These are phyloP conservation scores for Eurois occulta DNA, from an alignment of 2,888 invertebrate species.

Conservation along the genomic window DNA sequence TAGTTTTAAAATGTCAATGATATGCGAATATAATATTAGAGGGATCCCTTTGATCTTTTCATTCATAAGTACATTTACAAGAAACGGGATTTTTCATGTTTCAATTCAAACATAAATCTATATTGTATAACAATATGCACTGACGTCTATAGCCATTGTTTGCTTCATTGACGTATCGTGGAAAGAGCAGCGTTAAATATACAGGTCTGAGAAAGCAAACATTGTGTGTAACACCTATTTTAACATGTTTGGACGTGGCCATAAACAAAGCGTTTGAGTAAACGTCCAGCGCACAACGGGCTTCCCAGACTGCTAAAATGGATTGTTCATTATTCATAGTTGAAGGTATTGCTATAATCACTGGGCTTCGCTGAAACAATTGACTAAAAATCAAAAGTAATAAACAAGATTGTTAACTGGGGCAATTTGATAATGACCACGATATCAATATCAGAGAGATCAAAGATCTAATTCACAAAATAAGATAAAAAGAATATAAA, in stretches of 20 bases:
- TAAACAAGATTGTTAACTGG: background rate
- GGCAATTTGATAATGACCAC: background rate
- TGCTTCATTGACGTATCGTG: conserved; percentile 24
- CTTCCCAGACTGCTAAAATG: conserved; percentile 15
- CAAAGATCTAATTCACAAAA: background rate
- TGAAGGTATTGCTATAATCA: background rate
- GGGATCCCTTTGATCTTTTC: background rate
- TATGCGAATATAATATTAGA: conserved; percentile 3
- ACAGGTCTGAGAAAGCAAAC: conserved; percentile 42
- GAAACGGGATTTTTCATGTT: background rate
- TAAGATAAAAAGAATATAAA: conserved; percentile 5
- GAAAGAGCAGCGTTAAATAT: conserved; percentile 38
- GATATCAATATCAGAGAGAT: background rate
- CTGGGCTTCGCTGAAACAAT: background rate
- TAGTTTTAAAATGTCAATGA: background rate
- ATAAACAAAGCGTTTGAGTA: conserved; percentile 44
- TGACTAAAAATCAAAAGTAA: background rate
- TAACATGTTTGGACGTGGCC: conserved; percentile 44
- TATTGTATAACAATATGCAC: conserved; percentile 18
- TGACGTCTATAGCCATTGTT: conserved; percentile 28
- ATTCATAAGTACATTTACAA: conserved; percentile 5
- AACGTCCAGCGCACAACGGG: conserved; percentile 16
- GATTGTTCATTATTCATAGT: conserved; percentile 3
- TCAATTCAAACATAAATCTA: conserved; percentile 24
- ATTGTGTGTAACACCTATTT: conserved; percentile 31